Base-by-base conservation (phyloP, 2,888 invertebrate genomes). In the Eristalinus aeneus region DNA sequence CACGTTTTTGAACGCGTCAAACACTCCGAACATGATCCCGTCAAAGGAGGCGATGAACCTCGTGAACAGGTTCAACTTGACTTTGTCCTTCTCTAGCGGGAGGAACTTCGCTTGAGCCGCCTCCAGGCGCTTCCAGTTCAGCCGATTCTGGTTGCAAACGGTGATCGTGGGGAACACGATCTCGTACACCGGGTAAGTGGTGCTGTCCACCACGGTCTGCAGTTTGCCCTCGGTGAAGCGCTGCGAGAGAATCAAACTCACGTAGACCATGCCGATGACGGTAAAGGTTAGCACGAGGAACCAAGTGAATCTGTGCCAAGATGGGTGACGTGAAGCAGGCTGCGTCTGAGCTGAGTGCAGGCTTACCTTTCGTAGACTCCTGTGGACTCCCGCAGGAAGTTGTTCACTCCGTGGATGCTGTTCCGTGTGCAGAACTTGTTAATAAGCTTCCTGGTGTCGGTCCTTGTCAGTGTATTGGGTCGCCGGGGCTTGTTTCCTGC, bases 131-230 rank as follows among this genome's bases (percentile, higher is more conserved):
- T 89, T 77, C 92, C 92, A 92, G 81, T 92, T 92, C 11, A 93
- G 89, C 1, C 90, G 91, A 88, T 92, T 92, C 11, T 78, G 79
- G 88, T 92, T 92, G 79, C 92, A 93, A 46, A 93, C 90, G 31
- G 92, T 90, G 4, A 93, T 87, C 11, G 91, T 91, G 22, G 92
- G 92, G 88, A 90, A 93, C 5, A 89, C 71, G 12, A 92, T 91
- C 31, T 90, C 88, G 87, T 90, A 91, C 0, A 92, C 90, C 2
- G 92, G 91, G 79, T 78, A 89, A 0, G 91, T 91, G 1, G 92
- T 92, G 56, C 89, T 91, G 34, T 92, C 92, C 23, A 93, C 91
- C 2, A 93, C 90, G 0, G 92, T 92, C 68, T 92, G 90, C 10
- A 92, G 88, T 22, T 88, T 89, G n/a, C 90, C 91, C 6, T 89